Conservation (phyloP, 2,888 invertebrate genomes). For the Trachelus iudaicus region DNA sequence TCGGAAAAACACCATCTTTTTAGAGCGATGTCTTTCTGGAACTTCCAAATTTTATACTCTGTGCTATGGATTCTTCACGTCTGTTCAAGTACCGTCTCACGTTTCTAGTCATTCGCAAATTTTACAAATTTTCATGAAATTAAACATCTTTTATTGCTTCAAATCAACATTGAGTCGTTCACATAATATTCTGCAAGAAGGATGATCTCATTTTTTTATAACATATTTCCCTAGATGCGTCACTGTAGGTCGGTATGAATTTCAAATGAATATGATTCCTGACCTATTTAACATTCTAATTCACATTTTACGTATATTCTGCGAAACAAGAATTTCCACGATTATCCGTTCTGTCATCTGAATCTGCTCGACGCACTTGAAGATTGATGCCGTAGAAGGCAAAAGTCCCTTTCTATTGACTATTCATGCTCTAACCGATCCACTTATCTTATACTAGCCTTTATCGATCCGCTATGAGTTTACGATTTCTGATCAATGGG, state of each 20-base stretch:
- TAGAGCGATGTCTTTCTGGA: slow-evolving; percentile 12
- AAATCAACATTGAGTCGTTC: neutral
- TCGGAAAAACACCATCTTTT: slow-evolving; percentile 42
- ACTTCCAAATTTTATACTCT: slow-evolving; percentile 37
- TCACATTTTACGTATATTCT: neutral
- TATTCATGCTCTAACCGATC: slow-evolving; percentile 19
- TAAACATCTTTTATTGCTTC: neutral
- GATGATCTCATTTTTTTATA: neutral
- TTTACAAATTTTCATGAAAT: neutral
- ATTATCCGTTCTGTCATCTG: neutral
- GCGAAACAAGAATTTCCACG: neutral
- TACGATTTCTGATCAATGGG: neutral
- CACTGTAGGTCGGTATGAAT: neutral
- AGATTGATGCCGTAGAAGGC: slow-evolving; percentile 22
- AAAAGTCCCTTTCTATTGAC: slow-evolving; percentile 24
- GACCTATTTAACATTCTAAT: neutral
- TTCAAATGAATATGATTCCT: neutral
- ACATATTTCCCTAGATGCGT: neutral
- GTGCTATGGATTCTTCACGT: slow-evolving; percentile 48
- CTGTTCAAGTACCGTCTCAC: neutral
- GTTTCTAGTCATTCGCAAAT: neutral
- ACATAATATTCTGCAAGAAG: neutral
- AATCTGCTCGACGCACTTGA: neutral
- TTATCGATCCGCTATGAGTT: neutral
- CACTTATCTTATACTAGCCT: neutral